Conservation (phyloP, 1,140 invertebrate genomes). For the Papilio polytes region DNA sequence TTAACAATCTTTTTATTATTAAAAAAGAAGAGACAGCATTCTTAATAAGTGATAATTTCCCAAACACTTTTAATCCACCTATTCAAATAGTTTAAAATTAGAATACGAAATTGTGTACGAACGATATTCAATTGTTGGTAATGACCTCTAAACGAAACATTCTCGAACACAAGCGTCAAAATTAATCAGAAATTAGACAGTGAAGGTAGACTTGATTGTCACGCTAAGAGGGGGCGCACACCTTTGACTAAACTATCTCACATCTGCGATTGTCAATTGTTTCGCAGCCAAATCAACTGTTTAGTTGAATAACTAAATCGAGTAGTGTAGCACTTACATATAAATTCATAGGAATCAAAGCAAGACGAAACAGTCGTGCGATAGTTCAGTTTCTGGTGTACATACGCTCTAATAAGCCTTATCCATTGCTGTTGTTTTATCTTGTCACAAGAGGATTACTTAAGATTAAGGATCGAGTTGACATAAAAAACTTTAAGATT, state of each 20-base stretch:
- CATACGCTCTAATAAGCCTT: neutral
- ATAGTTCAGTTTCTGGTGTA: too few relatives aligned
- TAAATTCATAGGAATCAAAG: too few relatives aligned
- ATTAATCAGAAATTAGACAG: slow-evolving; percentile 3
- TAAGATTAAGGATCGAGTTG: neutral
- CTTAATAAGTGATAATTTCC: neutral
- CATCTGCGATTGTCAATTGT: too few relatives aligned
- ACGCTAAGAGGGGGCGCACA: neutral
- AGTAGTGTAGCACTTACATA: too few relatives aligned
- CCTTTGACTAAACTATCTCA: too few relatives aligned
- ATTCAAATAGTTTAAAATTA: neutral
- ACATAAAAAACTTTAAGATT: neutral
- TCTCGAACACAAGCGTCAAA: neutral
- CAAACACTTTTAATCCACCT: neutral
- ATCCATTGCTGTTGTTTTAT: slow-evolving; percentile 8
- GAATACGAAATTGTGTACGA: neutral
- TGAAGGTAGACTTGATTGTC: neutral
- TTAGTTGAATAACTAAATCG: too few relatives aligned
- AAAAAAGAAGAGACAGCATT: neutral
- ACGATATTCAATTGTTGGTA: neutral
- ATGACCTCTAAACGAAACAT: slow-evolving; percentile 20
- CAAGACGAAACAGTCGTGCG: too few relatives aligned
- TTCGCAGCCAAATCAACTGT: too few relatives aligned
- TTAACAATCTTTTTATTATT: neutral
- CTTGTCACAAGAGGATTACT: slow-evolving; percentile 17